Base-by-base conservation (phyloP, 2,888 invertebrate genomes). In the Dicyrtoma fusca region DNA sequence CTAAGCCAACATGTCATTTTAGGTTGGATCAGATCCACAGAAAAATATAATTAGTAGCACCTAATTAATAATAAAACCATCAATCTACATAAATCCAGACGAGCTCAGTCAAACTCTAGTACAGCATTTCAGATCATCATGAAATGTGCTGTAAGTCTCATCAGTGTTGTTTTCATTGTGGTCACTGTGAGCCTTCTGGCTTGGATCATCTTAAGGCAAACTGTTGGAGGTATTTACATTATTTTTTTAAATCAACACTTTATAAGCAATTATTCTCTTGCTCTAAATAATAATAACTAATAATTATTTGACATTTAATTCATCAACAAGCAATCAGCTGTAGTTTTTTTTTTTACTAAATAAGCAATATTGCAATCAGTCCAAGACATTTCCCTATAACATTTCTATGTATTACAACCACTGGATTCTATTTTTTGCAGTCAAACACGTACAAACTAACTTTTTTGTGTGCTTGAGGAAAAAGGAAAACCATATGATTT, bases 61-160 rank as follows among this genome's bases (percentile, higher is more conserved):
- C n/a, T n/a, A n/a, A n/a, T n/a, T n/a, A n/a, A n/a, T n/a, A n/a
- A n/a, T n/a, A n/a, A n/a, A n/a, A n/a, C n/a, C n/a, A n/a, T n/a
- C n/a, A n/a, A n/a, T n/a, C n/a, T n/a, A n/a, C n/a, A n/a, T n/a
- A n/a, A n/a, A n/a, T n/a, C n/a, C n/a, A n/a, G n/a, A n/a, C n/a
- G n/a, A n/a, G n/a, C n/a, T n/a, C n/a, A n/a, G n/a, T n/a, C n/a
- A n/a, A n/a, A n/a, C n/a, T n/a, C n/a, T n/a, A n/a, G n/a, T n/a
- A n/a, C 55, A 21, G 55, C 42, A 13, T 13, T 44, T 44, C 45
- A 49, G 4, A 17, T 61, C 69, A 61, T n/a, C 17, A 76, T 78
- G 76, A 61, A 75, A 53, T 76, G 78, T 70, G 73, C 78, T 26
- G 70, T 74, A 21, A 78, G 78, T 64, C 76, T 78, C 68, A 62